phyloP scores from a whole-genome alignment of 2,113 vertebrate species.

The Circaetus cinerascens region DNA sequence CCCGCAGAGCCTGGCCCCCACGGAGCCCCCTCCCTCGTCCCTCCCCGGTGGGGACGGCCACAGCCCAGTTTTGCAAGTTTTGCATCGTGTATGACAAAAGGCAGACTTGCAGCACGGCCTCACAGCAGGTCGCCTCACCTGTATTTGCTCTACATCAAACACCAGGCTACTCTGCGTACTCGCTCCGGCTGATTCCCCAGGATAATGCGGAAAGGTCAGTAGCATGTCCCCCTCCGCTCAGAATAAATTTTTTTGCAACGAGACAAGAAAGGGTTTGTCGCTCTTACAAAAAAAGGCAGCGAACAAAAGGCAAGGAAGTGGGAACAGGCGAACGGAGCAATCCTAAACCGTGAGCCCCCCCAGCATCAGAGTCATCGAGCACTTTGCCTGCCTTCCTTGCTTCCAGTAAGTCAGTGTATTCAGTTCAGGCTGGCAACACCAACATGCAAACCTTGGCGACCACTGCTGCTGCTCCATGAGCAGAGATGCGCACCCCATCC shows the following conservation, averaged over 20 bases:
- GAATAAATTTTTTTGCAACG: conserved; percentile 47
- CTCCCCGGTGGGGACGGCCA: rapidly evolving
- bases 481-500: neutral
- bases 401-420: neutral
- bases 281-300: neutral
- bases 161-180: neutral
- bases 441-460: neutral
- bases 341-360: no score
- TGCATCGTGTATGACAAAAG: rapidly evolving
- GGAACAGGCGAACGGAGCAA: neutral
- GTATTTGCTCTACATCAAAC: neutral
- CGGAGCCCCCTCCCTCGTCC: rapidly evolving
- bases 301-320: neutral
- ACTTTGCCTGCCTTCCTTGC: neutral
- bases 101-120: rapidly evolving
- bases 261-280: conserved; percentile 22
- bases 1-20: rapidly evolving
- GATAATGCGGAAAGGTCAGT: neutral
- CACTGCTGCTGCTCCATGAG: neutral
- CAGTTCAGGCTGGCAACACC: neutral
- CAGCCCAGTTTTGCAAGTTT: neutral
- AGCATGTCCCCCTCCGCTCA: neutral
- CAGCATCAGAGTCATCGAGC: no score
- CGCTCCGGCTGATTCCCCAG: neutral
- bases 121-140: neutral